Base-by-base conservation (phyloP, 2,888 invertebrate species). In the Isoperla grammatica region DNA sequence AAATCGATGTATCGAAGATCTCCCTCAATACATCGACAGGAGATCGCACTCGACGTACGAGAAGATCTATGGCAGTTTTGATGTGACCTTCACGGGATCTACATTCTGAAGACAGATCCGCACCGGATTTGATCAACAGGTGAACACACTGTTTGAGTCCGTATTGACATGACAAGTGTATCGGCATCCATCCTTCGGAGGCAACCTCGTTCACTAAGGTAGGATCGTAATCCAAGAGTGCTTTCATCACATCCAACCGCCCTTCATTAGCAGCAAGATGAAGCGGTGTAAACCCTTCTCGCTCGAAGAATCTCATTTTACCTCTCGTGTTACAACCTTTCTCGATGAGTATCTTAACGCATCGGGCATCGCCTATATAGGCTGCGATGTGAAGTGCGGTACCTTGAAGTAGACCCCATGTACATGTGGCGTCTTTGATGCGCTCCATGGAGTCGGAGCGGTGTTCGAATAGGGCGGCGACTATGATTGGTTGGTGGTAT, bases 131-230 rank as follows among this genome's bases (percentile, higher is more conserved):
- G 40, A 78, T 65, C 22, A 79, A 67, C 39, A 74, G 62, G 64
- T 71, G 70, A 35, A 83, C 79, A 49, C 82, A 79, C 61, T 83
- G 81, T 67, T 80, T 77, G 63, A 82, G 81, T 1, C 83, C 81
- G 64, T 81, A 77, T 59, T 79, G 77, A 50, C 81, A 79, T 3
- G 53, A 13, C n/a, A 53, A 20, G 15, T 53, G 53, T 12, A 53
- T 39, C 12, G 53, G 37, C 19, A 53, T 17, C 53, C 53, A 53
- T 15, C 53, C 53, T 15, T 53, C 39, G 2, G 15, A 48, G 46
- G 68, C 64, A 9, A 57, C 60, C 11, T 60, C 60, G 37, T 63
- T 61, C 15, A 67, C 40, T 2, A 76, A 74, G 1, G 74, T 75
- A 59, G 71, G 75, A 61, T 80, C 78, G 62, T 71, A 72, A 40